Conservation (phyloP, 2,797 vertebrate species). For the Siniperca obscura region DNA sequence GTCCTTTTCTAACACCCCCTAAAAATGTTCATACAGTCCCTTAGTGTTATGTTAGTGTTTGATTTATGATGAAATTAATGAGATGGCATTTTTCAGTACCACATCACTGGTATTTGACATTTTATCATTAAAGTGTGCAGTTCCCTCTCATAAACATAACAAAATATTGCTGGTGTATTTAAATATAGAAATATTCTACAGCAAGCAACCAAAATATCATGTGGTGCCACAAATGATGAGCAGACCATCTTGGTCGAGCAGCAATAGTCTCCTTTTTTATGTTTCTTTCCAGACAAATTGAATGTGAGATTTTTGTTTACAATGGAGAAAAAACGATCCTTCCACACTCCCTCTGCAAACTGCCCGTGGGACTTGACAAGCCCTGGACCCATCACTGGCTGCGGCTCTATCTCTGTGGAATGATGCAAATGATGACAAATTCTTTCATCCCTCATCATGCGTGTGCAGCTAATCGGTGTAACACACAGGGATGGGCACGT, state of each 20-base stretch:
- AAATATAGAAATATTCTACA: conserved; percentile 2
- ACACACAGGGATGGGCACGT: conserved; percentile 87
- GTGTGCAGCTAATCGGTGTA: conserved; percentile 91
- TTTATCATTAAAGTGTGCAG: background rate
- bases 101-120: background rate
- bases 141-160: background rate
- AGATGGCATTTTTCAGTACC: background rate
- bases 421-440: conserved; percentile 94
- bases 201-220: background rate
- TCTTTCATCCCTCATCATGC: conserved; percentile 90
- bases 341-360: conserved; percentile 86
- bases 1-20: background rate
- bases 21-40: too few relatives aligned
- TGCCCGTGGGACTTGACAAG: conserved; percentile 89
- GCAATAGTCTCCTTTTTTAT: conserved; percentile 61
- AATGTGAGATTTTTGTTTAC: conserved; percentile 87
- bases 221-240: background rate
- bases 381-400: conserved; percentile 85
- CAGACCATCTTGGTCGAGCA: conserved; percentile 8
- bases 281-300: conserved; percentile 80
- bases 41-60: background rate
- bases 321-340: conserved; percentile 78
- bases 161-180: background rate
- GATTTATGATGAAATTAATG: background rate
- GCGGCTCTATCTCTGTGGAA: conserved; percentile 87